Conservation (phyloP, 2,113 vertebrate genomes). For the Otis tarda region DNA sequence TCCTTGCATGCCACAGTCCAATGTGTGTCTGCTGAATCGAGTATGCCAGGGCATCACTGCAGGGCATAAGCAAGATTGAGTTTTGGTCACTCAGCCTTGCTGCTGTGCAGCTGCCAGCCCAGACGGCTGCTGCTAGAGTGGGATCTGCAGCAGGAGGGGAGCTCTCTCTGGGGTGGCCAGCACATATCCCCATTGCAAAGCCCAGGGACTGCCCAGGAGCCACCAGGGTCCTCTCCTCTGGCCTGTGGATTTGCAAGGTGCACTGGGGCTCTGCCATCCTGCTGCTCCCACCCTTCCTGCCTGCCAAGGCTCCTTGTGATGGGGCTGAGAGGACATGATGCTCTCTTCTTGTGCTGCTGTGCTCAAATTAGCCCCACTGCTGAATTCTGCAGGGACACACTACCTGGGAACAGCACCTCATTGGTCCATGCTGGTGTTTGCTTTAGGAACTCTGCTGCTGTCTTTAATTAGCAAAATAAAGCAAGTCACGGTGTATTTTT, state of each 20-base stretch:
- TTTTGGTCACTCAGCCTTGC: not conserved
- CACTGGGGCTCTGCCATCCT: accelerated
- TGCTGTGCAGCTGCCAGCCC: accelerated
- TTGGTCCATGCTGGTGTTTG: not conserved
- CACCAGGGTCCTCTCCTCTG: accelerated
- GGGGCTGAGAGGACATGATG: accelerated
- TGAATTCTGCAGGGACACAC: not conserved
- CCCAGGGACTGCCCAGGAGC: not conserved
- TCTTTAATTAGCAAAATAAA: not conserved
- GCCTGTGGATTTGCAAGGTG: not conserved
- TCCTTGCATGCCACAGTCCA: accelerated
- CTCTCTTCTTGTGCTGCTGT: not conserved
- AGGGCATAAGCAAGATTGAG: not conserved
- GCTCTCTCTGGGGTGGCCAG: not conserved
- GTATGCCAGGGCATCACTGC: accelerated
- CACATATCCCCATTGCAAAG: not conserved
- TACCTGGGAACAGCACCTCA: not conserved
- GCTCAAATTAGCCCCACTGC: not conserved
- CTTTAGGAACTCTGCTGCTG: not conserved
- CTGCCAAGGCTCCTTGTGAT: not conserved
- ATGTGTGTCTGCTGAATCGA: accelerated
- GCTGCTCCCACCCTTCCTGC: too few species aligned
- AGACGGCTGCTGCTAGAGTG: accelerated
- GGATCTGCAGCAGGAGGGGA: not conserved
- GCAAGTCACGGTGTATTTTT: not conserved